Conservation (phyloP, 1,140 invertebrate species). For the Galendromus occidentalis region DNA sequence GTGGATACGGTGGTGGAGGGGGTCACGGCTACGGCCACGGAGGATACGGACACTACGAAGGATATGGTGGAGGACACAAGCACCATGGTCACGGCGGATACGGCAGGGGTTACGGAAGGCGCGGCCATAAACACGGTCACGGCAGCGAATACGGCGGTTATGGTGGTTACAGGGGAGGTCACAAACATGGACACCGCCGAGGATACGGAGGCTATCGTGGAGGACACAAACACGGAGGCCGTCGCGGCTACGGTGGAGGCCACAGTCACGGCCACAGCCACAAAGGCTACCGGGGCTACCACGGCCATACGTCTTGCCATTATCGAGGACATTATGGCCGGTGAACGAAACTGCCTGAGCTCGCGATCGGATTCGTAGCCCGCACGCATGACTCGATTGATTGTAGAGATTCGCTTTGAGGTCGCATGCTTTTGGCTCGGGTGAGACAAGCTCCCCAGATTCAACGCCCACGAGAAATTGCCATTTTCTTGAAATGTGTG, state of each 20-base stretch:
- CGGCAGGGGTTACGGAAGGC: background rate
- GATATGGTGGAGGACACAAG: no score
- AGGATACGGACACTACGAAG: no score
- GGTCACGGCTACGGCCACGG: background rate
- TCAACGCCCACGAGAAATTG: no score
- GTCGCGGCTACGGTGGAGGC: background rate
- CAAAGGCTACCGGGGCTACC: background rate
- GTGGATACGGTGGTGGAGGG: background rate
- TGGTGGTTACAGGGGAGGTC: background rate
- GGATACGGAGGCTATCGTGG: background rate
- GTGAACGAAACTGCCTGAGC: background rate
- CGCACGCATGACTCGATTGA: no score
- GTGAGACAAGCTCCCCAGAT: no score
- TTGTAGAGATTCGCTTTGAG: no score
- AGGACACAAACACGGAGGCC: background rate
- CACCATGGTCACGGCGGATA: background rate
- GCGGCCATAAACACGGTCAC: background rate
- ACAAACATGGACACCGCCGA: background rate
- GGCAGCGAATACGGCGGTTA: background rate
- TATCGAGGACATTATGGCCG: background rate
- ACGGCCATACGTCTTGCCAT: no score
- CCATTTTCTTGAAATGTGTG: no score
- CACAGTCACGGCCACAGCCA: background rate
- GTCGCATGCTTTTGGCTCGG: no score
- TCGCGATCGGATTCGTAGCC: no score